phyloP scores from a whole-genome alignment of 2,888 invertebrate species.

The Pecten maximus region DNA sequence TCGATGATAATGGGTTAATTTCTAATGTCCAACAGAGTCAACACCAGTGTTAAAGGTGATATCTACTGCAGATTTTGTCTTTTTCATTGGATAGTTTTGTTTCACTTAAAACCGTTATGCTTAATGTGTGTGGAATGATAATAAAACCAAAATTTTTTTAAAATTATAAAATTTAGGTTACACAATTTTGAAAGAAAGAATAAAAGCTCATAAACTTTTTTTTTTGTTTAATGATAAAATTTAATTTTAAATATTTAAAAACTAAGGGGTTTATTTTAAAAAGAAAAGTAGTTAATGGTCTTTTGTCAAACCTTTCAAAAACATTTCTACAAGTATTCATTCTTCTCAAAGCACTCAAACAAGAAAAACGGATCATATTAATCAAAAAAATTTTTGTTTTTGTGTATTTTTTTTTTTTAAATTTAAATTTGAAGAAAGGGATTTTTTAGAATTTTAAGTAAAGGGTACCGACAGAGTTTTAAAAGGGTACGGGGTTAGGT shows the following conservation, averaged over 20 bases:
- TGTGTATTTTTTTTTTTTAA: too few species aligned
- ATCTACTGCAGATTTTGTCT: background rate
- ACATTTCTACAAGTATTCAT: too few species aligned
- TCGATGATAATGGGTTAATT: background rate
- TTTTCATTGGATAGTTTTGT: background rate
- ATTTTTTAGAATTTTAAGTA: too few species aligned
- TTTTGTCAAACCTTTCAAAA: too few species aligned
- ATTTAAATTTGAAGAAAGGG: too few species aligned
- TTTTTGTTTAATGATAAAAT: too few species aligned
- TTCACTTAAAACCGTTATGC: background rate
- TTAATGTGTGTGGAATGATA: background rate
- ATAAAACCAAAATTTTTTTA: background rate
- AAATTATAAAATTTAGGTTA: background rate
- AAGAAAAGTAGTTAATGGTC: too few species aligned
- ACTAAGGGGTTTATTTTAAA: too few species aligned
- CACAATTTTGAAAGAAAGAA: background rate
- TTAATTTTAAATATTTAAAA: too few species aligned
- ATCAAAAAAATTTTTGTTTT: too few species aligned
- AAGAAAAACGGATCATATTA: too few species aligned
- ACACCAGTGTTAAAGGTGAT: background rate
- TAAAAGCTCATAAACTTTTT: background rate
- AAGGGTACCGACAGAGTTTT: background rate
- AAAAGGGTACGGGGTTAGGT: background rate
- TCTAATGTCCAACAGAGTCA: background rate
- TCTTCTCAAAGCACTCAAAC: too few species aligned